phyloP scores from a whole-genome alignment of 2,888 invertebrate genomes.

The Koerneria pararmatus region DNA sequence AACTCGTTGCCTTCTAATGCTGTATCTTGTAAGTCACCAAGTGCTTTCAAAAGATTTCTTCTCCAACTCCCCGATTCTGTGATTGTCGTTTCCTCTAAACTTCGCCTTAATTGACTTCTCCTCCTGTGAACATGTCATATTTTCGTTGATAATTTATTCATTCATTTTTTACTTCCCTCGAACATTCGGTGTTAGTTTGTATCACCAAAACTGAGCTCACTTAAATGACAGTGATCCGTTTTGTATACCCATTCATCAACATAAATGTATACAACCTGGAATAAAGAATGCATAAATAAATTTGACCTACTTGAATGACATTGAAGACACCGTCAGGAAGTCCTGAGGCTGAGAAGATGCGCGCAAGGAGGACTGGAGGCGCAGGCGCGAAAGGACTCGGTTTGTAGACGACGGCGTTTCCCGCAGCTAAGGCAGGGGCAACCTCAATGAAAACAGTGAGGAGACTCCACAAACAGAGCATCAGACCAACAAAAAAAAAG shows the following conservation, averaged over 20 bases:
- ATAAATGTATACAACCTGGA: not conserved
- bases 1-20: too few relatives aligned
- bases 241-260: not conserved
- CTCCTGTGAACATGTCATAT: too few relatives aligned
- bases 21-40: too few relatives aligned
- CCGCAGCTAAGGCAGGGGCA: slow-evolving; percentile 65
- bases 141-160: too few relatives aligned
- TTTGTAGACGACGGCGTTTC: slow-evolving; percentile 67
- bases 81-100: too few relatives aligned
- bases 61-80: too few relatives aligned
- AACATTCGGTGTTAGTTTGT: too few relatives aligned
- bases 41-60: too few relatives aligned
- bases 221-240: not conserved
- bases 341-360: slow-evolving; percentile 65
- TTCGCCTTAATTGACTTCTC: too few relatives aligned
- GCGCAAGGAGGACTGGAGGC: slow-evolving; percentile 65
- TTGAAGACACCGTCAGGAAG: slow-evolving; percentile 65
- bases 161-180: too few relatives aligned
- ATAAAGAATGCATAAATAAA: not conserved
- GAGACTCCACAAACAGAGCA: too few relatives aligned
- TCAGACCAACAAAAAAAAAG: not conserved
- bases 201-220: not conserved
- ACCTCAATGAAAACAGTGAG: slow-evolving; percentile 54
- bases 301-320: slow-evolving; percentile 63
- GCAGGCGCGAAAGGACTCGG: slow-evolving; percentile 66